Conservation (phyloP, 2,888 invertebrate species). For the Sialis lutaria region DNA sequence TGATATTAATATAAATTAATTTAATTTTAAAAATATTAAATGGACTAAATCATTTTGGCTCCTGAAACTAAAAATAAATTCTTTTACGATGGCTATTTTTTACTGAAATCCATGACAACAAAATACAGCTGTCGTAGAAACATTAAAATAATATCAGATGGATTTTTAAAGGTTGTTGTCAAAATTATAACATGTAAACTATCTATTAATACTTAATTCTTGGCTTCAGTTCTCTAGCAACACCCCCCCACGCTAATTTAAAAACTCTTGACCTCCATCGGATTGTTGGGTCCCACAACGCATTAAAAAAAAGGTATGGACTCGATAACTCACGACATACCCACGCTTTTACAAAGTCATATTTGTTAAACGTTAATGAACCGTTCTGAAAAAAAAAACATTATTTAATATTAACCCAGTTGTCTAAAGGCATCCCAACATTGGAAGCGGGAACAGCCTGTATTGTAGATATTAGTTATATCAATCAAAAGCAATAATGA, state of each 20-base stretch:
- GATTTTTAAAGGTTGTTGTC: not conserved
- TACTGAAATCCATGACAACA: too few relatives aligned
- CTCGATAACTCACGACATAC: conserved; percentile 81
- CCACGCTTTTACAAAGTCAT: conserved; percentile 91
- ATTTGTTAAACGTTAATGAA: conserved; percentile 82
- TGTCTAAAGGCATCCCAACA: too few relatives aligned
- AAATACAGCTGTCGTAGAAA: too few relatives aligned
- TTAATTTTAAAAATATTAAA: too few relatives aligned
- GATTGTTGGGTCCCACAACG: conserved; percentile 75
- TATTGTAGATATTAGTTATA: too few relatives aligned
- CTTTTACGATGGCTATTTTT: too few relatives aligned
- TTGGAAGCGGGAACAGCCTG: too few relatives aligned
- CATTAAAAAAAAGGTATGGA: conserved; percentile 73
- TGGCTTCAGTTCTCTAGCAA: conserved; percentile 74
- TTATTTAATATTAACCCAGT: not conserved
- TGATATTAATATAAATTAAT: too few relatives aligned
- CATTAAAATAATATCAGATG: too few relatives aligned
- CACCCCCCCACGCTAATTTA: conserved; percentile 87
- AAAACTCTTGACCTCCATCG: conserved; percentile 87
- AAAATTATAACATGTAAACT: not conserved
- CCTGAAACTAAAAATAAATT: too few relatives aligned
- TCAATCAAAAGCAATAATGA: too few relatives aligned
- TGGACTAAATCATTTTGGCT: too few relatives aligned
- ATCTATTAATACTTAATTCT: conserved; percentile 44
- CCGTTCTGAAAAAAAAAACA: conserved; percentile 50